Percentiles rank a stretch among this genome's conserved stretches.
Conservation (phyloP, 2,888 invertebrate species). For the Slavum lentiscoides region DNA sequence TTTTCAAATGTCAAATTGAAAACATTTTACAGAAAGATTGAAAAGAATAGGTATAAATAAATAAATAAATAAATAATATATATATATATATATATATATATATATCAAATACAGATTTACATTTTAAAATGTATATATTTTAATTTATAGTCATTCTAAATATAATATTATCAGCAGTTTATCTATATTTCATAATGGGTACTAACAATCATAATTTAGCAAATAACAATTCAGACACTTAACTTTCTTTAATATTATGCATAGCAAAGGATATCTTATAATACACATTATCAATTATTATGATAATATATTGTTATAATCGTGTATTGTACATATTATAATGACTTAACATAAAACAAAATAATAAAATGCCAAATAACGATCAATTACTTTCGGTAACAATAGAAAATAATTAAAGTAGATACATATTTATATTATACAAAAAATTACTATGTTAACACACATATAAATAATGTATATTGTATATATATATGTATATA, state of each 20-base stretch:
- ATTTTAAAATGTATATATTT: slow-evolving; percentile 20
- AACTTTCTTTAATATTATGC: slow-evolving; percentile 15
- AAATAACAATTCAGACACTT: slow-evolving; percentile 38
- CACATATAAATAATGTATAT: slow-evolving; percentile 30
- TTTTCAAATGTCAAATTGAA: too few relatives aligned
- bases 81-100: not conserved
- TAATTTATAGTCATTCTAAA: slow-evolving; percentile 23
- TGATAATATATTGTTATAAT: slow-evolving; percentile 9
- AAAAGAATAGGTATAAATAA: not conserved
- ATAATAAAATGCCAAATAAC: slow-evolving; percentile 39
- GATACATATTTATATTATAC: not conserved
- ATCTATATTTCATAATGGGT: not conserved
- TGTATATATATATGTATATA: not conserved
- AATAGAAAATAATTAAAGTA: slow-evolving; percentile 18
- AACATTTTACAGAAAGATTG: not conserved
- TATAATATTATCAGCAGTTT: slow-evolving; percentile 4
- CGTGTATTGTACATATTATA: slow-evolving; percentile 13
- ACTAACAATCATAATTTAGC: slow-evolving; percentile 33
- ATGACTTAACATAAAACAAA: slow-evolving; percentile 30
- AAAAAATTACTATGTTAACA: not conserved
- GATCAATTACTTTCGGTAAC: slow-evolving; percentile 29
- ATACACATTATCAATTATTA: not conserved
- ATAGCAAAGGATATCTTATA: slow-evolving; percentile 14
- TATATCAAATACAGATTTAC: not conserved
- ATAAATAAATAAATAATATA: too few relatives aligned